Evolutionary conservation across 2,797 vertebrate genomes (phyloP), one percentile per base, ranked within the genome.

Genomic region (Acomys russatus): DNA sequence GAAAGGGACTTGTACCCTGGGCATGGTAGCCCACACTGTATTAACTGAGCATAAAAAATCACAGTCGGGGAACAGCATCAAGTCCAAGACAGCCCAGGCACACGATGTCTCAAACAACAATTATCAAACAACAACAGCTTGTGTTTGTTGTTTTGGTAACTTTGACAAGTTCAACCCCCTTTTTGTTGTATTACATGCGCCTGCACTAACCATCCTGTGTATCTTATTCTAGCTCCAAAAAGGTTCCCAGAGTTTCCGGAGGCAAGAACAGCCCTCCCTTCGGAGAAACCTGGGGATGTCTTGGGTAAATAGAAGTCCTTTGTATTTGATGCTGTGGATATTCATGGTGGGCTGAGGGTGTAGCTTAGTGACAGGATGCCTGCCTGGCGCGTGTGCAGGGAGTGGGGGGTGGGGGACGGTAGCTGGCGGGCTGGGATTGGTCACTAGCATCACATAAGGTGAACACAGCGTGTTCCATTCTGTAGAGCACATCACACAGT

Each of bases 231-330:
- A 98, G 98, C 93, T 96, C 96, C 94, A 9, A 96, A 96, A 90
- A 92, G 94, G 5, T 73, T 98, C 97, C 96, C 97, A 95, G 97
- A 97, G 92, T 96, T 98, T 97, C 96, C 98, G 84, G 96, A 97
- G 93, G 87, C 93, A 96, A 96, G 97, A 96, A 93, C 94, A 92
- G 28, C 71, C 61, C 96, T 93, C 51, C 94, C 70, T 88, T 93
- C 88, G 82, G 97, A 94, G 94, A 97, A 97, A 92, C 74, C 95
- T 86, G 93, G 56, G 91, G 94, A 56, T 85, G 80, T 78, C 44
- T 88, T 95, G 92, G 97, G 97, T 98, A 97, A 85, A 98, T 96
- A 87, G 90, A 35, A 38, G 44, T 22, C 80, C 68, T 85, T 96
- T 86, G 22, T 71, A 73, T 85, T 70, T 92, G 76, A 33, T 85